Percentiles rank a stretch among this genome's conserved stretches.
These are phyloP conservation scores for Drosophila subobscura DNA, from an alignment of 1,140 invertebrate species.

Conservation along the genomic window DNA sequence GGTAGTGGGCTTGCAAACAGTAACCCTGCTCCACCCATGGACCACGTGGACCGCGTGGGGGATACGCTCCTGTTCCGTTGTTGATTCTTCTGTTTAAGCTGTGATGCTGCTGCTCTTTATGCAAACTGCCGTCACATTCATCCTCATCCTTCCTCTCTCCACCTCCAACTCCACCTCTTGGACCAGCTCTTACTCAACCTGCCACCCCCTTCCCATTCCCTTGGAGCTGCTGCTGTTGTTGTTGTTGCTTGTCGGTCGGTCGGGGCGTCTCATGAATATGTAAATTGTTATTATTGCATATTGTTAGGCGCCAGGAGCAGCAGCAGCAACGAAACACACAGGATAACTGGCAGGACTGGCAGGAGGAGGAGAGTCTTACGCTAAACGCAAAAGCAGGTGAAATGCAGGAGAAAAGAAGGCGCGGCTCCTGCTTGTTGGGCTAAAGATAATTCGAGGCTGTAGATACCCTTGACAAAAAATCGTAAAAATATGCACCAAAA, in stretches of 20 bases:
- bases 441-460: neutral
- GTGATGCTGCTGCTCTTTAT: conserved; percentile 63
- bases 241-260: conserved; percentile 63
- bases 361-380: neutral
- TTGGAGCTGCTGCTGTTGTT: conserved; percentile 26
- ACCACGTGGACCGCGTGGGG: neutral
- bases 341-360: conserved; percentile 32
- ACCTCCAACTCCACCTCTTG: neutral
- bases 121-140: conserved; percentile 55
- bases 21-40: no score
- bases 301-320: conserved; percentile 66
- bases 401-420: neutral
- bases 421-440: neutral
- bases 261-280: conserved; percentile 74
- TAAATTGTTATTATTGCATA: conserved; percentile 82
- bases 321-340: conserved; percentile 22
- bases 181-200: neutral
- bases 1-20: no score
- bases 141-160: neutral
- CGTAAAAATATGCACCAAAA: neutral
- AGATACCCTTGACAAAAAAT: neutral
- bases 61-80: conserved; percentile 24
- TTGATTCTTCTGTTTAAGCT: conserved; percentile 58
- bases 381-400: conserved; percentile 27
- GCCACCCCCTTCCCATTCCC: neutral